Percentiles rank a stretch among this genome's conserved stretches.
Conservation (phyloP, 2,888 invertebrate species). For the Sphinx pinastri region DNA sequence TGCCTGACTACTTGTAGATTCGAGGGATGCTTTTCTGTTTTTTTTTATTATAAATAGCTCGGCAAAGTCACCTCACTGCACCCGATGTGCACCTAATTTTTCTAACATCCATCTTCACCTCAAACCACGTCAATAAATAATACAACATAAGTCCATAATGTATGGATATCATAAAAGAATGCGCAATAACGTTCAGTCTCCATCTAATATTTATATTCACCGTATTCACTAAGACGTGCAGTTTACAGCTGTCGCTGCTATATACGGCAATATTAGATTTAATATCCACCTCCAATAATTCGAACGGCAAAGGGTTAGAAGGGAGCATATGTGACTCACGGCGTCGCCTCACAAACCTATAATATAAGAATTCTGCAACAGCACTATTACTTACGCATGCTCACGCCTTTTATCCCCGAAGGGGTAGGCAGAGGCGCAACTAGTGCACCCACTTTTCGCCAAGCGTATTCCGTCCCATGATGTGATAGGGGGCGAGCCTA, state of each 20-base stretch:
- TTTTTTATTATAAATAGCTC: too few relatives aligned
- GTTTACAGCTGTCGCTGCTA: constrained; percentile 66
- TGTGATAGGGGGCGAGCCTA: too few relatives aligned
- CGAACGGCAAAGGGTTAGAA: constrained; percentile 47
- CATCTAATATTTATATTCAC: constrained; percentile 16
- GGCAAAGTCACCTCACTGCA: too few relatives aligned
- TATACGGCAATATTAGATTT: constrained; percentile 62
- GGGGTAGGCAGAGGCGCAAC: too few relatives aligned
- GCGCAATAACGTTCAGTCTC: background rate
- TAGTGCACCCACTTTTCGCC: too few relatives aligned
- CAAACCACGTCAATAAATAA: background rate
- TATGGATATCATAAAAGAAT: background rate
- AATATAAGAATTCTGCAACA: background rate
- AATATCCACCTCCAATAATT: constrained; percentile 68
- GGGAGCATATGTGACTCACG: constrained; percentile 54
- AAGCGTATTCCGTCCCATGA: too few relatives aligned
- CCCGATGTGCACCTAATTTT: too few relatives aligned
- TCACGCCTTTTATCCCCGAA: too few relatives aligned
- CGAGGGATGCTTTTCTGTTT: constrained; percentile 44
- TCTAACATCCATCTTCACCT: too few relatives aligned
- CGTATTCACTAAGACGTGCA: constrained; percentile 48
- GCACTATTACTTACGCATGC: background rate
- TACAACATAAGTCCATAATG: constrained; percentile 2
- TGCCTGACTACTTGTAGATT: constrained; percentile 70
- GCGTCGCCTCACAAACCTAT: constrained; percentile 22